These are phyloP conservation scores for Copsychus sechellarum DNA, from an alignment of 2,113 vertebrate genomes.

Conservation along the genomic window DNA sequence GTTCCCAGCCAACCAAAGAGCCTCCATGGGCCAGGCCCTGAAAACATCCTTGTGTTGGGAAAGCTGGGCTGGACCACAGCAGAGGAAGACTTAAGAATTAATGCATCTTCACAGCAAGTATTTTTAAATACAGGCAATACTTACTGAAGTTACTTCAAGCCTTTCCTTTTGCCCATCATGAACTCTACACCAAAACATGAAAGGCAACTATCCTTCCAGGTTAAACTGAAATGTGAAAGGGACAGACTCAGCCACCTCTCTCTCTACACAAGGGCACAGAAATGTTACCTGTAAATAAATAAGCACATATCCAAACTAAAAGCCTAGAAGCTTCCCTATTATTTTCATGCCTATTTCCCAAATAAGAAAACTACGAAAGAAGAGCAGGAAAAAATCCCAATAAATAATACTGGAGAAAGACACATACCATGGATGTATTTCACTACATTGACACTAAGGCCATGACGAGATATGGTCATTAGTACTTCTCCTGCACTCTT, in stretches of 20 bases:
- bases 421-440: slow-evolving; percentile 94
- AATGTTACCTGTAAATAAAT: neutral
- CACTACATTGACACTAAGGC: slow-evolving; percentile 97
- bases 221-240: neutral
- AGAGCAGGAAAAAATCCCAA: neutral
- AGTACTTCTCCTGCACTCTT: slow-evolving; percentile 98
- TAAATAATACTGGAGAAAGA: neutral
- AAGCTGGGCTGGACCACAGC: neutral
- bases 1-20: neutral
- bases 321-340: neutral
- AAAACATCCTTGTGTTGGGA: neutral
- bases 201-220: neutral
- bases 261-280: neutral
- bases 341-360: neutral
- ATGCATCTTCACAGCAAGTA: neutral
- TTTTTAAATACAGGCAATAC: neutral
- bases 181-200: neutral
- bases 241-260: neutral
- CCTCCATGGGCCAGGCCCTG: neutral
- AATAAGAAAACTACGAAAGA: neutral
- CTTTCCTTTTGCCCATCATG: neutral
- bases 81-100: neutral
- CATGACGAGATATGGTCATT: slow-evolving; percentile 95
- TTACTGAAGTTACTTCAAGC: neutral
- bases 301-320: neutral